These are phyloP conservation scores for Phasianus colchicus DNA, from an alignment of 2,113 vertebrate genomes.

Conservation along the genomic window DNA sequence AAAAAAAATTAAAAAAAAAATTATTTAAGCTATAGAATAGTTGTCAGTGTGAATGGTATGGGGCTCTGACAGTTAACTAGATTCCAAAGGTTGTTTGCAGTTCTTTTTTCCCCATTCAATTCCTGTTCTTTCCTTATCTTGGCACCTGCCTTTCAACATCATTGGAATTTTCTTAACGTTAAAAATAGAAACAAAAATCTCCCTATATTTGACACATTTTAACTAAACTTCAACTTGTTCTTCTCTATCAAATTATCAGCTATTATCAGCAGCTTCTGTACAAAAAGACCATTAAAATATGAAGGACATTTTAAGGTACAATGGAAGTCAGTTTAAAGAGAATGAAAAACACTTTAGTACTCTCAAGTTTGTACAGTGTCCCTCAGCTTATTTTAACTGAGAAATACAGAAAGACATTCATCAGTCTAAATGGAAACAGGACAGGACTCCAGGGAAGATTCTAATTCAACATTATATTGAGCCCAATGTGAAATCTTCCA, in stretches of 20 bases:
- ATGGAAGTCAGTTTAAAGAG: not conserved
- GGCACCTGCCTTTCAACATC: not conserved
- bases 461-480: not conserved
- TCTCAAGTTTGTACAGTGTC: not conserved
- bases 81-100: not conserved
- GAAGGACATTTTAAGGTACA: constrained; percentile 20
- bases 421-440: constrained; percentile 26
- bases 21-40: not conserved
- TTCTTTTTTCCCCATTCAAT: not conserved
- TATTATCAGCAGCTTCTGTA: not conserved
- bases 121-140: not conserved
- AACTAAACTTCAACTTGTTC: not conserved
- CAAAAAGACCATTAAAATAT: not conserved
- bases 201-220: not conserved
- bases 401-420: not conserved
- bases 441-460: constrained; percentile 13
- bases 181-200: not conserved
- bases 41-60: not conserved
- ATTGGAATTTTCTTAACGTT: not conserved
- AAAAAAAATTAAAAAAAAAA: not conserved
- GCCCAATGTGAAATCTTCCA: not conserved
- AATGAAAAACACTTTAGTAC: not conserved
- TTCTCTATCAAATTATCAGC: not conserved
- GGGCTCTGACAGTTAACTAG: not conserved
- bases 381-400: constrained; percentile 30